These are phyloP conservation scores for Mormyrus proboscirostris DNA, from an alignment of 2,797 vertebrate genomes.

Conservation along the genomic window DNA sequence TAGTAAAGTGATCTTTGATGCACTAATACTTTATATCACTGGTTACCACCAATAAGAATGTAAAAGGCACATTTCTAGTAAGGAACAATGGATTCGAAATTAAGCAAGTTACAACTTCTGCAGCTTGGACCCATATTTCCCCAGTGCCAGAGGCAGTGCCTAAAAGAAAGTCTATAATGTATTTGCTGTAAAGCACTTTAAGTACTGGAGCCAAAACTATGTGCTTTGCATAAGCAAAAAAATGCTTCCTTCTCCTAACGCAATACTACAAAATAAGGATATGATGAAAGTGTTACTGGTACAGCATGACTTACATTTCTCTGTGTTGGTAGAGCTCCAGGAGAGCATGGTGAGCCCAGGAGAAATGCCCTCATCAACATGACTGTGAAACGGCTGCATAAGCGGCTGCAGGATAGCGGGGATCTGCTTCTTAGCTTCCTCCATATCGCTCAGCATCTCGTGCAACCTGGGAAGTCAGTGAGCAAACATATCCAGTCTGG, in stretches of 20 bases:
- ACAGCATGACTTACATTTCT: constrained; percentile 50
- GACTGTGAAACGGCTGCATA: constrained; percentile 61
- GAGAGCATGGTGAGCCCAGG: constrained; percentile 64
- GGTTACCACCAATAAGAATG: not conserved
- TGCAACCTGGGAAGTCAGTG: constrained; percentile 52
- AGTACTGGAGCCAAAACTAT: not conserved
- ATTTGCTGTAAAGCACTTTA: not conserved
- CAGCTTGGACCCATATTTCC: not conserved
- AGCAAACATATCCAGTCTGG: not conserved
- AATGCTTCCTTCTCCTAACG: not conserved
- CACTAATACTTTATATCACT: not conserved
- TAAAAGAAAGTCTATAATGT: not conserved
- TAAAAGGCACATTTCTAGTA: not conserved
- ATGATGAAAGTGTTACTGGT: not conserved
- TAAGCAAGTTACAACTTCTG: not conserved
- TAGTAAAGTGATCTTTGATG: not conserved
- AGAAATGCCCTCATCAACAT: constrained; percentile 59
- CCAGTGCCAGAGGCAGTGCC: not conserved
- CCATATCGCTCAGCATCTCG: constrained; percentile 58
- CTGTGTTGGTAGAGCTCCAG: constrained; percentile 64
- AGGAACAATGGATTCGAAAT: not conserved
- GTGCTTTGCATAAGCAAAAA: not conserved
- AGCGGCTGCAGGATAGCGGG: constrained; percentile 57
- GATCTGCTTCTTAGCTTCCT: constrained; percentile 42
- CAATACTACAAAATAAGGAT: not conserved